Evolutionary conservation across 2,888 invertebrate genomes (phyloP), one percentile per base, ranked within the genome.

Genomic region (Athetis lepigone): DNA sequence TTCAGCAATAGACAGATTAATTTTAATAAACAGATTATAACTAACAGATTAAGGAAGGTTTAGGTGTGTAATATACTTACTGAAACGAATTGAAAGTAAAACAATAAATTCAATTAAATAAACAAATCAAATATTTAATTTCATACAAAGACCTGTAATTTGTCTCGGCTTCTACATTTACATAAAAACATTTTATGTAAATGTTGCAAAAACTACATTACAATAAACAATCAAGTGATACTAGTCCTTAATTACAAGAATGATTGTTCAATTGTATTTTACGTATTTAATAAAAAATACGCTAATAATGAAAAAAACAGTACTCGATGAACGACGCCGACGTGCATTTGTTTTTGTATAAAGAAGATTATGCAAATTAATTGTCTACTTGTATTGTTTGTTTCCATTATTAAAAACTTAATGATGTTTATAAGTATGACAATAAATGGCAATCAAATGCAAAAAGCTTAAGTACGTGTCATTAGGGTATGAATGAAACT

Each of bases 151-250:
- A n/a, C n/a, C n/a, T n/a, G n/a, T n/a, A n/a, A n/a, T n/a, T n/a
- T n/a, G n/a, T n/a, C n/a, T n/a, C n/a, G n/a, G n/a, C n/a, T 11
- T 29, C 9, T 11, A 29, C 11, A 1, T 29, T 29, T 29, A 11
- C 11, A 11, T 5, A 9, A 1, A 2, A 29, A 9, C 27, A 27
- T 27, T 27, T 27, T 8, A 9, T 9, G 7, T 6, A 25, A 25
- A 25, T 25, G 25, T 4, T 25, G 25, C 3, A 49, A 11, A 0
- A n/a, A 33, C n/a, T 13, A 25, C 7, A 42, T 21, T n/a, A 36
- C n/a, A 49, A 37, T 27, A 60, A 49, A 49, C 42, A 60, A 61
- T 52, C 7, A 49, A 42, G 9, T 69, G 33, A 54, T 49, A 49
- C 18, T 3, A 27, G 9, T 36, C 8, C 36, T 63, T 64, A 47